Evolutionary conservation across 2,113 vertebrate species (phyloP), one percentile per base, ranked within the genome.

Genomic region (Corvus moneduloides): DNA sequence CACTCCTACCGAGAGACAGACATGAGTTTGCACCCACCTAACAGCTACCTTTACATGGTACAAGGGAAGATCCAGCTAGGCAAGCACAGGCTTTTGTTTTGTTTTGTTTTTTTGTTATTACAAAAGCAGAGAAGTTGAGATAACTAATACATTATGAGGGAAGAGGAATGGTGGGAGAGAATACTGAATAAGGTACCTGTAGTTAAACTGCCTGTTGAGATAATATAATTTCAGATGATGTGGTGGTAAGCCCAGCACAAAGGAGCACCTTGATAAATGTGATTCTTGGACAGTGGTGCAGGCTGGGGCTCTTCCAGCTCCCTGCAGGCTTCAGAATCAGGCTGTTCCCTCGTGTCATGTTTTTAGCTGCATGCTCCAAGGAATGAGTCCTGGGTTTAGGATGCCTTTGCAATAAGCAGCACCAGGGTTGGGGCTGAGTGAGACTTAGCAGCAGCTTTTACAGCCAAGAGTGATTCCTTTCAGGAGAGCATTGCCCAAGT

Each of bases 191-290:
- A 92, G 86, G 63, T 69, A 59, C 75, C 77, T 2, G 1, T 88
- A 69, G 75, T 76, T 95, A 90, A 95, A 71, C 55, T 93, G 75
- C 35, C 64, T 84, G 51, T 93, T 94, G 79, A 90, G n/a, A 79
- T 93, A 90, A 82, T 94, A 76, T 16, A 35, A 94, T 93, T 88
- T 88, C 2, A 3, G 71, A 44, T 1, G 3, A 66, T 35, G 20
- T 91, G 56, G 22, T 0, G 17, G 55, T 39, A 35, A 95, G 82
- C 87, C 78, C 33, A 77, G 75, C 39, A 43, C 43, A 82, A 91
- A 86, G 33, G 28, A 2, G 0, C 24, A 7, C 55, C 85, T 88
- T 80, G 78, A 85, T 90, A 49, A 90, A 91, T 67, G 61, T 37
- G 41, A 18, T 94, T 77, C 56, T 84, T 83, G 63, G 59, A 35